A percentile compares a stretch with the other conserved stretches of the same genome.
phyloP scores from a whole-genome alignment of 2,797 vertebrate species.

The Leptodactylus fallax region DNA sequence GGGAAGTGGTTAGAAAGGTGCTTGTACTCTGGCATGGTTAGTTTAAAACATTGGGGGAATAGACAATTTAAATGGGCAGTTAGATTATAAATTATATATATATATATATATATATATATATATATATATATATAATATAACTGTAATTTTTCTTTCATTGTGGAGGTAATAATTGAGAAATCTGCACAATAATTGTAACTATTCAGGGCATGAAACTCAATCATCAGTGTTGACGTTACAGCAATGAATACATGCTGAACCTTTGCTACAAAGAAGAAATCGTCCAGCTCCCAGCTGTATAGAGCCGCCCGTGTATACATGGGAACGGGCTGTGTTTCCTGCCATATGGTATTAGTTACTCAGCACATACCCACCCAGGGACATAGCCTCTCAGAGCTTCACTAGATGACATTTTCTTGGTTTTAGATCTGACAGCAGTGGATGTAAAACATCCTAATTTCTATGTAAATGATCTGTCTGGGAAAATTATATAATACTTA shows the following conservation, averaged over 20 bases:
- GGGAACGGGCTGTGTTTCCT: constrained; percentile 39
- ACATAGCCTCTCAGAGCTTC: constrained; percentile 49
- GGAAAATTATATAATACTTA: constrained; percentile 53
- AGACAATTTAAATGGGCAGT: too few species aligned
- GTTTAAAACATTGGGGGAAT: too few species aligned
- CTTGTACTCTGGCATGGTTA: too few species aligned
- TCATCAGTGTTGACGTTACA: constrained; percentile 37
- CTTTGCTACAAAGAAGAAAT: constrained; percentile 6
- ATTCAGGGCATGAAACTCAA: constrained; percentile 26
- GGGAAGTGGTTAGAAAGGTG: too few species aligned
- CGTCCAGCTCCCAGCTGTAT: constrained; percentile 31
- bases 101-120: too few species aligned
- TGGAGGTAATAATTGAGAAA: constrained; percentile 11
- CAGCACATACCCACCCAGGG: constrained; percentile 54
- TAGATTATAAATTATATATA: too few species aligned
- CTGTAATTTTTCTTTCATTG: neutral
- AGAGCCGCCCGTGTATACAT: constrained; percentile 29
- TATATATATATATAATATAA: neutral
- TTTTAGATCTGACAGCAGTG: constrained; percentile 48
- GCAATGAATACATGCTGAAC: constrained; percentile 29
- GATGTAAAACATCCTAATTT: constrained; percentile 57
- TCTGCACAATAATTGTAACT: neutral
- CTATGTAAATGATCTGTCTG: constrained; percentile 61
- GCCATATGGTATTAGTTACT: constrained; percentile 58
- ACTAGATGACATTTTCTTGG: constrained; percentile 58